Conservation (phyloP, 2,888 invertebrate species). For the Caenorhabditis sp. region DNA sequence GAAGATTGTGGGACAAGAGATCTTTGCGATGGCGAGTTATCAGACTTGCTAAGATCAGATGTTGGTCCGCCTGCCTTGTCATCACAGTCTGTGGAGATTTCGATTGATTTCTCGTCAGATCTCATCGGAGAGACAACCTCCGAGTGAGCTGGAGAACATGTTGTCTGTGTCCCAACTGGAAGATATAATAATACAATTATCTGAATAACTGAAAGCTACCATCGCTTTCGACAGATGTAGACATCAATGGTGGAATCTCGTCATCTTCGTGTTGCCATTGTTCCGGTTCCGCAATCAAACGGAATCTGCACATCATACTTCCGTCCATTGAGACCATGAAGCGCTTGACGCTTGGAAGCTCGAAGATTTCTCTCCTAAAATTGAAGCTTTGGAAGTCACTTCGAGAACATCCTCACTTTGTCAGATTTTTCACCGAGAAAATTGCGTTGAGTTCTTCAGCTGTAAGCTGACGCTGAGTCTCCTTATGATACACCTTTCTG, state of each 20-base stretch:
- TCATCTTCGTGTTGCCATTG: constrained; percentile 1
- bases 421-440: constrained; percentile 47
- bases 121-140: constrained; percentile 15
- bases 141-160: constrained; percentile 25
- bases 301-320: constrained; percentile 59
- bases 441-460: constrained; percentile 63
- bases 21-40: constrained; percentile 45
- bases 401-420: constrained; percentile 33
- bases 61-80: constrained; percentile 55
- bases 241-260: constrained; percentile 46
- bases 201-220: constrained; percentile 3
- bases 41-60: constrained; percentile 59
- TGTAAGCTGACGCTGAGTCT: constrained; percentile 57
- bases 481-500: constrained; percentile 62
- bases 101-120: constrained; percentile 42
- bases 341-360: constrained; percentile 41
- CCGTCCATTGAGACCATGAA: constrained; percentile 56
- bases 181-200: not conserved
- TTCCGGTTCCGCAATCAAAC: constrained; percentile 29
- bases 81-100: constrained; percentile 57
- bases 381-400: not conserved
- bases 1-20: constrained; percentile 59
- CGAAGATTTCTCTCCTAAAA: constrained; percentile 56
- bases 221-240: constrained; percentile 39
- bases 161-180: constrained; percentile 32